Conservation (phyloP, 1,140 invertebrate genomes). For the Heliconius himera region DNA sequence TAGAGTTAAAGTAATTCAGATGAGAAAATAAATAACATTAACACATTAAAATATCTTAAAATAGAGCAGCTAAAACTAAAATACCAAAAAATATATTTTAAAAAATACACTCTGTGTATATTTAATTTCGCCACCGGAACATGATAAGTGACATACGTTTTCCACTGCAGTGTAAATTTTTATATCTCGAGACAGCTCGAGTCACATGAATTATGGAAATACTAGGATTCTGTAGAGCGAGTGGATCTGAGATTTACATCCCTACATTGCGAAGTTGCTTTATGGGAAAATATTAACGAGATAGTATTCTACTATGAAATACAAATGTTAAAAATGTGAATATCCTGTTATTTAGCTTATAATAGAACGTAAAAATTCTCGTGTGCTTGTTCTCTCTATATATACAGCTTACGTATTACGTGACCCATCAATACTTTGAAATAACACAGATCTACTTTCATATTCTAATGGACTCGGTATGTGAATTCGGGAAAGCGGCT, state of each 20-base stretch:
- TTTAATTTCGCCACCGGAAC: conserved; percentile 23
- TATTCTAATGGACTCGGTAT: not conserved
- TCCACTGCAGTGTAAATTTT: conserved; percentile 60
- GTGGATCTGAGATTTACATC: conserved; percentile 56
- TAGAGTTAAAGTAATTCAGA: too few relatives aligned
- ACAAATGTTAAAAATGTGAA: too few relatives aligned
- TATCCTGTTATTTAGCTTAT: too few relatives aligned
- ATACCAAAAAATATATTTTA: not conserved
- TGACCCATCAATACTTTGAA: not conserved
- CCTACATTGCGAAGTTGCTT: conserved; percentile 43
- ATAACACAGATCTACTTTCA: conserved; percentile 1
- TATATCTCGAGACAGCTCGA: conserved; percentile 51
- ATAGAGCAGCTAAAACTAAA: not conserved
- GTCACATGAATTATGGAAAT: conserved; percentile 70
- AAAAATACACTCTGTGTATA: conserved; percentile 14
- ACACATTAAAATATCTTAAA: too few relatives aligned
- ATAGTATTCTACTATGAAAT: not conserved
- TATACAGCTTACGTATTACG: not conserved
- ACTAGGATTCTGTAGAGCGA: conserved; percentile 45
- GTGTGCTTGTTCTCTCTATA: too few relatives aligned
- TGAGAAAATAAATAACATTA: too few relatives aligned
- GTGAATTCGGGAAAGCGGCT: not conserved
- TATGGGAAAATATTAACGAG: conserved; percentile 36
- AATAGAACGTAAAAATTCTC: too few relatives aligned
- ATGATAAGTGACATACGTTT: conserved; percentile 36